Base-by-base conservation (phyloP, 30 jellyfish, hydroid and myxozoan species). In the Hydractinia echinata region DNA sequence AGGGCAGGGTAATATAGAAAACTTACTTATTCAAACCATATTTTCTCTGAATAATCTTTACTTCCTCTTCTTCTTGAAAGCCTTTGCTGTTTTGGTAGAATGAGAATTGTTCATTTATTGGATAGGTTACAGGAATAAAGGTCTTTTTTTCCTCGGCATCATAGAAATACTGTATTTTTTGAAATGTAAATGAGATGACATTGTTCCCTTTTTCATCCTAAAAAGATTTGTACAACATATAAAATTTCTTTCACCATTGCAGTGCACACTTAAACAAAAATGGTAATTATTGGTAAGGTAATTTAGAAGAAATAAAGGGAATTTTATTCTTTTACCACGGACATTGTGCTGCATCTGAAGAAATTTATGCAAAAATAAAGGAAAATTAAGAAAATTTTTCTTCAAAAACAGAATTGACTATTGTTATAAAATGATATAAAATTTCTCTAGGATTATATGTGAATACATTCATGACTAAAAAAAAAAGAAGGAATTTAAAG, bases 61-160 rank as follows among this genome's bases (percentile, higher is more conserved):
- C 93, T 19, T 88, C 97, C 44, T 79, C 89, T 79, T 94, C 99
- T 53, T 88, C 95, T 61, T 66, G 84, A 61, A 64, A 94, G 10
- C 99, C 99, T 72, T 94, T 94, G 53, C 97, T 69, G 61, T 88
- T 90, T 85, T 94, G 99, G 72, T 94, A 94, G 85, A 54, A 85
- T 56, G 92, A 79, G 70, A 94, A 86, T 14, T 92, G 82, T 76
- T 87, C 95, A 72, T 88, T 85, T 53, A 94, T 73, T 7, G 99
- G 97, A 81, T 86, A 94, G 58, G 88, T 88, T 44, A 82, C 81
- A 53, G 91, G 89, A 15, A 16, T 10, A 77, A 94, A 94, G 71
- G 73, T 79, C 50, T 94, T 94, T 84, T 88, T 94, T 73, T 94
- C 99, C 51, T 88, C 97, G 11, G 52, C 55, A 73, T 94, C 99